These are phyloP conservation scores for Pangasianodon hypophthalmus DNA, from an alignment of 2,113 vertebrate genomes.

Conservation along the genomic window DNA sequence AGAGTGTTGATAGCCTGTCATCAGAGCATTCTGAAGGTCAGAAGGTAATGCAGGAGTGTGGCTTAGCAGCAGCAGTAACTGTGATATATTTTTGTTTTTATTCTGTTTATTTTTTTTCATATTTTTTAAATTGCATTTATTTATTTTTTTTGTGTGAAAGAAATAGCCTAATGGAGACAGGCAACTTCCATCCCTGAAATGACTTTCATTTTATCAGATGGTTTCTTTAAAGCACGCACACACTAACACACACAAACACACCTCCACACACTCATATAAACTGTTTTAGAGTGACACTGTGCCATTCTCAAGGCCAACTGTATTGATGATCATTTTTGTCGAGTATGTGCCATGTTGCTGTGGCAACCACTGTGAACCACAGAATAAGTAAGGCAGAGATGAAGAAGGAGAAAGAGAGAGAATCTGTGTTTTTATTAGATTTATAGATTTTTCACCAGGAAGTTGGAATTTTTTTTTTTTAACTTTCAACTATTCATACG, in stretches of 20 bases:
- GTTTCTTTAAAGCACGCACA: background rate
- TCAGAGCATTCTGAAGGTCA: background rate
- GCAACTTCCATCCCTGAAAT: background rate
- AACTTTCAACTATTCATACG: background rate
- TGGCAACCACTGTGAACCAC: constrained; percentile 66
- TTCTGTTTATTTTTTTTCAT: background rate
- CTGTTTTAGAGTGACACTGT: constrained; percentile 15
- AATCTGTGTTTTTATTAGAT: constrained; percentile 8
- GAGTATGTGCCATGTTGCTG: constrained; percentile 64
- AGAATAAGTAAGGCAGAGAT: constrained; percentile 61
- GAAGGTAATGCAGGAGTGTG: background rate
- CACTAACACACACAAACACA: background rate
- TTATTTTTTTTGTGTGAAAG: background rate
- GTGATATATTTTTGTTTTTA: no score
- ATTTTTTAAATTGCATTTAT: no score
- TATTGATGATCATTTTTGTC: constrained; percentile 64
- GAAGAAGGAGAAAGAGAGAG: constrained; percentile 69
- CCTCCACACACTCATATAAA: background rate
- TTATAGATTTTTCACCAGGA: background rate
- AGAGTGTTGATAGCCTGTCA: background rate
- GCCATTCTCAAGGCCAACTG: constrained; percentile 47
- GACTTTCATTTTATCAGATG: background rate
- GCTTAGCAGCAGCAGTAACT: background rate
- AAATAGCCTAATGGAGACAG: constrained; percentile 35
- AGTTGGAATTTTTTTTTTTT: background rate